A percentile compares a stretch with the other conserved stretches of the same genome.
Conservation (phyloP, 2,113 vertebrate genomes). For the Crotalus viridis region DNA sequence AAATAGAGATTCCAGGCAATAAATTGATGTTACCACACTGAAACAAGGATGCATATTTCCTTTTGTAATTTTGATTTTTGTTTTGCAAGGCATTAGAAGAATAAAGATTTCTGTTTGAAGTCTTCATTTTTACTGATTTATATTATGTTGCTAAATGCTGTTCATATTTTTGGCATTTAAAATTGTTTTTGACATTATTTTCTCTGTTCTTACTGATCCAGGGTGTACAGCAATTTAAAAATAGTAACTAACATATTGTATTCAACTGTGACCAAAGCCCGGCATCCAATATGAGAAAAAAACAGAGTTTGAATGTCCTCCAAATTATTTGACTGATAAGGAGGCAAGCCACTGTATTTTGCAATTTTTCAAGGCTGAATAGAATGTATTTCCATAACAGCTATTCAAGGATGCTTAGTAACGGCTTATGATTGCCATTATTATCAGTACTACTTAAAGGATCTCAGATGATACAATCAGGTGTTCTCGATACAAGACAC, state of each 20-base stretch:
- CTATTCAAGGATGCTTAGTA: not conserved
- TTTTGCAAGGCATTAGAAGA: not conserved
- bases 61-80: not conserved
- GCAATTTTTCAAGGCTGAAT: not conserved
- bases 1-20: not conserved
- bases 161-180: not conserved
- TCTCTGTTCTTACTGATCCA: not conserved
- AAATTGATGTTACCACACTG: not conserved
- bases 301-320: not conserved
- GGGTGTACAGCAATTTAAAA: not conserved
- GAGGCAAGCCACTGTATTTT: not conserved
- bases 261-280: not conserved
- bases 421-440: not conserved
- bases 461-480: not conserved
- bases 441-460: not conserved
- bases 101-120: not conserved
- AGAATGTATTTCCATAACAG: not conserved
- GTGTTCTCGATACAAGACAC: not conserved
- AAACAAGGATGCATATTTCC: no score
- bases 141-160: not conserved
- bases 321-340: not conserved
- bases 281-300: not conserved
- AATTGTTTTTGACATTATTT: not conserved
- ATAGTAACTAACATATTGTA: not conserved
- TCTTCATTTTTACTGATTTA: not conserved